These are phyloP conservation scores for Leucophenga varia DNA, from an alignment of 1,140 invertebrate genomes.

Conservation along the genomic window DNA sequence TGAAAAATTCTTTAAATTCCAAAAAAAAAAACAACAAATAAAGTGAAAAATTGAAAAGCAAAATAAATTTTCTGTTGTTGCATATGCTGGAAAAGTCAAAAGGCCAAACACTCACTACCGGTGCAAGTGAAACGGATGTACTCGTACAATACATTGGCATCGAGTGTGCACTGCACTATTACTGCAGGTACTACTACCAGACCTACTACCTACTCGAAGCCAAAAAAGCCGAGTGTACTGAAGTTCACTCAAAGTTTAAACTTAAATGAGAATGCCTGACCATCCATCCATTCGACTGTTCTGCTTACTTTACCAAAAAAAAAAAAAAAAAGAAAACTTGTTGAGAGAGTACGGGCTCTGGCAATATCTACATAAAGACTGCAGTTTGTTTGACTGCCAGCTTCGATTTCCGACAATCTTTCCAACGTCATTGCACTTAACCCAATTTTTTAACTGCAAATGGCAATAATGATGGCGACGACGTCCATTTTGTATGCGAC, in stretches of 20 bases:
- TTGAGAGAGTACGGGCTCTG: no score
- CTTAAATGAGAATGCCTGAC: neutral
- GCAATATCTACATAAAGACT: no score
- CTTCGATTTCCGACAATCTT: slow-evolving; percentile 7
- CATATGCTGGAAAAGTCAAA: neutral
- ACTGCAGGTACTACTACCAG: no score
- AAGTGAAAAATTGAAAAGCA: neutral
- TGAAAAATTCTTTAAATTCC: slow-evolving; percentile 1
- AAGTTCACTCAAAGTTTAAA: neutral
- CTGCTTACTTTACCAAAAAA: slow-evolving; percentile 18
- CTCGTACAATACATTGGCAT: slow-evolving; percentile 4
- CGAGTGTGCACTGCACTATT: neutral
- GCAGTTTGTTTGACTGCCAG: no score
- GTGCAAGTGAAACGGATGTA: neutral
- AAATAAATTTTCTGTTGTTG: slow-evolving; percentile 12
- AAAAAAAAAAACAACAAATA: slow-evolving; percentile 1
- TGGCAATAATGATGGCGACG: neutral
- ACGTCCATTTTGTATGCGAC: no score
- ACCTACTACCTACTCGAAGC: slow-evolving; percentile 1
- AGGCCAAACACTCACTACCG: slow-evolving; percentile 6
- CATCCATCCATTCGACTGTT: slow-evolving; percentile 22
- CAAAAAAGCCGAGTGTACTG: slow-evolving; percentile 1
- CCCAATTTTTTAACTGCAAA: slow-evolving; percentile 20
- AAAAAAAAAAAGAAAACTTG: slow-evolving; percentile 3
- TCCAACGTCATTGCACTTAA: slow-evolving; percentile 29